These are phyloP conservation scores for Uloborus diversus DNA, from an alignment of 1,140 invertebrate genomes.

Conservation along the genomic window DNA sequence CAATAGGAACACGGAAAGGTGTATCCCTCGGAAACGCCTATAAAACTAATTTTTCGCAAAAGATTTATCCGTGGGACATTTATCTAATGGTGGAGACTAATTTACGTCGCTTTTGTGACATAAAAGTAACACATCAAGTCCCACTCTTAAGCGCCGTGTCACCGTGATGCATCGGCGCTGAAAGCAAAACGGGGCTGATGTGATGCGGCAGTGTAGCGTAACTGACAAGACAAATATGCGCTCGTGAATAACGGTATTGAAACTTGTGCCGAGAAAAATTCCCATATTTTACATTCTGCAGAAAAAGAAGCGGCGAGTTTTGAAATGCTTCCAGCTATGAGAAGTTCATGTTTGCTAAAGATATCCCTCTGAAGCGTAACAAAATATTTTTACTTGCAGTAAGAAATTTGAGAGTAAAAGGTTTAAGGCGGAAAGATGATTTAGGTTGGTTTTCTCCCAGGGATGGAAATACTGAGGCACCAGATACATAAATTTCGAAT, in stretches of 20 bases:
- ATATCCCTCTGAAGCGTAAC: no score
- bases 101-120: slow-evolving; percentile 26
- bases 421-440: no score
- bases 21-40: slow-evolving; percentile 42
- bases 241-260: slow-evolving; percentile 35
- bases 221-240: slow-evolving; percentile 48
- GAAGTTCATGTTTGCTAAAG: no score
- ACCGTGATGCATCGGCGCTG: slow-evolving; percentile 24
- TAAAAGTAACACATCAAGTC: slow-evolving; percentile 50
- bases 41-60: slow-evolving; percentile 52
- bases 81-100: slow-evolving; percentile 48
- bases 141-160: not conserved
- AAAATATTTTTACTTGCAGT: no score
- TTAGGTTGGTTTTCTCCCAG: no score
- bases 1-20: slow-evolving; percentile 4
- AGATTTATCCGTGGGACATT: slow-evolving; percentile 46
- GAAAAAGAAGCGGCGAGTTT: no score
- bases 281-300: slow-evolving; percentile 39
- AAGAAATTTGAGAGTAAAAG: no score
- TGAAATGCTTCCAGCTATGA: no score
- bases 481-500: no score
- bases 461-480: no score
- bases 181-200: not conserved
- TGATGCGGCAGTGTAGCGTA: slow-evolving; percentile 26
- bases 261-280: slow-evolving; percentile 46